Evolutionary conservation across 2,113 vertebrate species (phyloP), one percentile per base, ranked within the genome.

Genomic region (Grammomys surdaster): DNA sequence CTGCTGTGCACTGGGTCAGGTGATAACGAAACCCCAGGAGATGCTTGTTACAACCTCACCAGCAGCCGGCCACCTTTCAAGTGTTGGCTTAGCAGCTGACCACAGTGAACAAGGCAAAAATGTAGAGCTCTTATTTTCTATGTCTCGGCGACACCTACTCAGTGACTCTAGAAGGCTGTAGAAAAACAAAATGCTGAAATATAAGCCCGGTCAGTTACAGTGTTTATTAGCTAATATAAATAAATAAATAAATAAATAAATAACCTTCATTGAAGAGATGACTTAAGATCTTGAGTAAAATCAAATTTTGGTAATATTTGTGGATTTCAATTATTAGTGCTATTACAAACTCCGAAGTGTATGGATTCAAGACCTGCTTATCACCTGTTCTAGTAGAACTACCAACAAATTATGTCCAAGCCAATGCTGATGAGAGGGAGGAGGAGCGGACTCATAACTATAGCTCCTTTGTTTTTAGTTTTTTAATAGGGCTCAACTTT

Each of bases 281-380:
- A n/a, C n/a, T 75, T 95, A 89, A 87, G 89, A 87, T n/a, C 56
- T 58, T 95, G 81, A 85, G 85, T 89, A 85, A 96, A 95, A 96
- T 96, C 87, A 97, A 91, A 94, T 94, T 93, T 97, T 85, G 33
- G 58, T 76, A 31, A 94, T 93, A 88, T 78, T 48, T 95, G 48
- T 95, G 65, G 43, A 85, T 96, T 97, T 97, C 77, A 80, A 58
- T 97, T 97, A 95, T 91, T 94, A 70, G 80, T 84, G 90, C 93
- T 96, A 77, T 94, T 92, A 72, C 73, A 75, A 92, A 86, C 33
- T 75, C 51, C 43, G 80, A 89, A 96, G 88, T 92, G 95, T 94
- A 92, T 80, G 91, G 89, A 95, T 87, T 95, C 77, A 65, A 89
- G 97, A 96, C 73, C 88, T 94, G 54, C 33, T 94, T 93, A 73